These are phyloP conservation scores for Seriola aureovittata DNA, from an alignment of 2,113 vertebrate genomes.

Conservation along the genomic window DNA sequence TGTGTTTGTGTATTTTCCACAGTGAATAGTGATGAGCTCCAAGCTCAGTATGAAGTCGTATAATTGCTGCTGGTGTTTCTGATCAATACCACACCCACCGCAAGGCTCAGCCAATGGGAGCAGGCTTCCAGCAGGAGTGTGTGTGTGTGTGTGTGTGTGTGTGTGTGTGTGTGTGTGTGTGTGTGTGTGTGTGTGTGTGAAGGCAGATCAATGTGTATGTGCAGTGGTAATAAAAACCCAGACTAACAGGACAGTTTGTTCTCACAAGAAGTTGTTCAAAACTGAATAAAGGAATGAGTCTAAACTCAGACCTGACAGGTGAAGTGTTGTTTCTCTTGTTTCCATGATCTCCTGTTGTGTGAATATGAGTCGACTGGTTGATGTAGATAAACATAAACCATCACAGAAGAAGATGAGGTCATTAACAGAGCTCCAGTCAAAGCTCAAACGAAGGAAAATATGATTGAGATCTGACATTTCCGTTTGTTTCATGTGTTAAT, in stretches of 20 bases:
- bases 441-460: too few species aligned
- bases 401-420: too few species aligned
- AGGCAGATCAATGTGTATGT: slow-evolving; percentile 23
- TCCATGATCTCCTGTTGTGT: too few species aligned
- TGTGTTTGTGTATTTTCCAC: slow-evolving; percentile 37
- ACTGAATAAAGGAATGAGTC: too few species aligned
- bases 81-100: slow-evolving; percentile 75
- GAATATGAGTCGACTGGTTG: too few species aligned
- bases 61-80: slow-evolving; percentile 79
- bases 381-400: too few species aligned
- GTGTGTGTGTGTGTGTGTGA: slow-evolving; percentile 30
- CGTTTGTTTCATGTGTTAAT: too few species aligned
- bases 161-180: slow-evolving; percentile 37
- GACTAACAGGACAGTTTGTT: not conserved
- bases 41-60: slow-evolving; percentile 72
- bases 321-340: too few species aligned
- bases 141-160: slow-evolving; percentile 29
- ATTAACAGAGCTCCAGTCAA: too few species aligned
- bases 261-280: not conserved
- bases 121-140: slow-evolving; percentile 25
- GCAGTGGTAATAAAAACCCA: not conserved
- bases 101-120: slow-evolving; percentile 47
- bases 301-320: too few species aligned
- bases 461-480: too few species aligned
- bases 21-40: slow-evolving; percentile 72